Conservation (phyloP, 92 coral and sea anemone genomes). For the Meandrina meandrites region DNA sequence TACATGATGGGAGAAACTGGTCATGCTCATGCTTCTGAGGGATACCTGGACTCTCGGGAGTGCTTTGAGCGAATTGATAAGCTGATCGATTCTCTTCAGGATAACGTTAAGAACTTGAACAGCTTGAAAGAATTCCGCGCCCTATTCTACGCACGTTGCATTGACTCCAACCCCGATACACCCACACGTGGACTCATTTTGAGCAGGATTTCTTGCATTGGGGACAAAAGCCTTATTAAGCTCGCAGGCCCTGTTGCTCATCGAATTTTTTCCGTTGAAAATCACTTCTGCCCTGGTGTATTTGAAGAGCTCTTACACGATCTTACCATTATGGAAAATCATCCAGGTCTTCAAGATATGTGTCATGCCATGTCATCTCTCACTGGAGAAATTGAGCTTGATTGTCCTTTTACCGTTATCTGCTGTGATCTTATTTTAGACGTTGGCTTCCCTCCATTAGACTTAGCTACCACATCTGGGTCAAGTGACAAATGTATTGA, state of each 20-base stretch:
- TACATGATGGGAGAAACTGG: constrained; percentile 57
- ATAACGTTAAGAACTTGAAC: constrained; percentile 20
- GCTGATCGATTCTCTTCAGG: constrained; percentile 36
- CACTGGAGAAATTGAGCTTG: constrained; percentile 21
- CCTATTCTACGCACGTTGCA: constrained; percentile 77
- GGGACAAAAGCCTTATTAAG: constrained; percentile 48
- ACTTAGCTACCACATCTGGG: constrained; percentile 46
- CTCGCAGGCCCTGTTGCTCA: constrained; percentile 72
- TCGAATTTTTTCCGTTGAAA: constrained; percentile 63
- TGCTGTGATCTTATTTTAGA: constrained; percentile 69
- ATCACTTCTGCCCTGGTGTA: constrained; percentile 36
- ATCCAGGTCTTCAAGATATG: constrained; percentile 50
- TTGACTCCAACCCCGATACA: constrained; percentile 83
- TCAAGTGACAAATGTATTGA: constrained; percentile 49
- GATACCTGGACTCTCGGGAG: constrained; percentile 55
- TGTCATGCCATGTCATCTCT: constrained; percentile 13
- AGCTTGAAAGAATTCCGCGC: constrained; percentile 61
- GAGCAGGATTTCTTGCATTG: constrained; percentile 53
- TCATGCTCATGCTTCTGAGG: constrained; percentile 36
- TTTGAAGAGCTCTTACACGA: constrained; percentile 31
- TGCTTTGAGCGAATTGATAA: constrained; percentile 62
- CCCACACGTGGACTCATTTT: constrained; percentile 56
- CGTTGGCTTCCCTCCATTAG: constrained; percentile 56
- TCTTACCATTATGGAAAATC: constrained; percentile 21
- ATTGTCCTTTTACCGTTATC: constrained; percentile 66